Conservation (phyloP, 2,797 vertebrate species). For the Coilia nasus region DNA sequence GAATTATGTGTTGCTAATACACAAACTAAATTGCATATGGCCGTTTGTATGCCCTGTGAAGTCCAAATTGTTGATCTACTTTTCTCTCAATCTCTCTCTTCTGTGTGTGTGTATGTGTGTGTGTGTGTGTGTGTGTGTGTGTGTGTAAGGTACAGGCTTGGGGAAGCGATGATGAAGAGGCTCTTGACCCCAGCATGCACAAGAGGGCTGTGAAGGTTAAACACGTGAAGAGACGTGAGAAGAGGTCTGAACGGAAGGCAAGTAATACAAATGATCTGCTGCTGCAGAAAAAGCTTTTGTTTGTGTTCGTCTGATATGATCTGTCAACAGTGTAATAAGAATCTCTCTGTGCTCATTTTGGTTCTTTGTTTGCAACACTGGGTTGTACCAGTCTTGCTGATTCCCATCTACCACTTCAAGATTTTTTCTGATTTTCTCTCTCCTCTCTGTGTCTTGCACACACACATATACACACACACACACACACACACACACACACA, state of each 20-base stretch:
- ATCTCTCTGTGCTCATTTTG: too few species aligned
- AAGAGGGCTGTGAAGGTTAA: constrained; percentile 93
- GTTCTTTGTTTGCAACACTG: too few species aligned
- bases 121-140: background rate
- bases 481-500: too few species aligned
- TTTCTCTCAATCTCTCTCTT: background rate
- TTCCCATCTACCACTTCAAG: too few species aligned
- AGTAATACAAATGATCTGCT: background rate
- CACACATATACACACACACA: too few species aligned
- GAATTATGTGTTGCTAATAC: background rate
- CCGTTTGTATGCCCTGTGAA: background rate
- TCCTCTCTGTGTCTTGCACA: too few species aligned
- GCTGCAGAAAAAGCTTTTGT: background rate
- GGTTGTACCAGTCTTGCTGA: too few species aligned
- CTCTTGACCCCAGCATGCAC: constrained; percentile 75
- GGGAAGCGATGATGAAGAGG: constrained; percentile 88
- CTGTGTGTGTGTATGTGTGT: background rate
- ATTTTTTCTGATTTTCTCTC: too few species aligned
- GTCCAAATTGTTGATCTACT: background rate
- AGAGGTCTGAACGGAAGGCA: constrained; percentile 89
- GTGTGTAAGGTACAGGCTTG: constrained; percentile 73
- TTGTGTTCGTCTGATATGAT: background rate
- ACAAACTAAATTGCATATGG: background rate
- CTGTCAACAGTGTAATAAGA: background rate
- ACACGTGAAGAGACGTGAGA: constrained; percentile 88